Conservation (phyloP, 2,797 vertebrate species). For the Sciurus carolinensis region DNA sequence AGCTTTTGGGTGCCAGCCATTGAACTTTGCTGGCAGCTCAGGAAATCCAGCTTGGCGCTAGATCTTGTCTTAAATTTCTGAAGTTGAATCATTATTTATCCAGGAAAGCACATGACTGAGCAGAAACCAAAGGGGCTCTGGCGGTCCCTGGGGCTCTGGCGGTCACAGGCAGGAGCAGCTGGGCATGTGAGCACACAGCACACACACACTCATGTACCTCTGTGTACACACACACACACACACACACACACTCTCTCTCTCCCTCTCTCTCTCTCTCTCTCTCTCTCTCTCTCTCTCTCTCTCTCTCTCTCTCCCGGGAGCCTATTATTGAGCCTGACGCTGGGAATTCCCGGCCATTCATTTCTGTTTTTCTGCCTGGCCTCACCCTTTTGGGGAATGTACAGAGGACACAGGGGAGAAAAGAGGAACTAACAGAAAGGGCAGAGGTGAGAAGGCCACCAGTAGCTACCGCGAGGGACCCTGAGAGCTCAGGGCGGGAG, state of each 20-base stretch:
- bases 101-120: constrained; percentile 51
- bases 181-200: accelerated
- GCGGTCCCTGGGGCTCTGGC: not conserved
- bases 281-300: no score
- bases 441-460: not conserved
- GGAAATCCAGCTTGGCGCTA: not conserved
- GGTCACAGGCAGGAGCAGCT: not conserved
- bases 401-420: not conserved
- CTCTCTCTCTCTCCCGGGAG: not conserved
- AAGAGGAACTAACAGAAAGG: not conserved
- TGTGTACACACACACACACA: not conserved
- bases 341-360: constrained; percentile 77
- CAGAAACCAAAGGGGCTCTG: not conserved
- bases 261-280: no score
- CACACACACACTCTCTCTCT: no score
- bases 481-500: no score
- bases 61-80: not conserved
- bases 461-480: not conserved
- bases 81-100: not conserved
- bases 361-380: constrained; percentile 55
- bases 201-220: no score
- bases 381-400: constrained; percentile 74
- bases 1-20: accelerated
- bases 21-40: not conserved
- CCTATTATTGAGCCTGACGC: not conserved